phyloP scores from a whole-genome alignment of 2,797 vertebrate genomes.

The Halcyon chelicuti region DNA sequence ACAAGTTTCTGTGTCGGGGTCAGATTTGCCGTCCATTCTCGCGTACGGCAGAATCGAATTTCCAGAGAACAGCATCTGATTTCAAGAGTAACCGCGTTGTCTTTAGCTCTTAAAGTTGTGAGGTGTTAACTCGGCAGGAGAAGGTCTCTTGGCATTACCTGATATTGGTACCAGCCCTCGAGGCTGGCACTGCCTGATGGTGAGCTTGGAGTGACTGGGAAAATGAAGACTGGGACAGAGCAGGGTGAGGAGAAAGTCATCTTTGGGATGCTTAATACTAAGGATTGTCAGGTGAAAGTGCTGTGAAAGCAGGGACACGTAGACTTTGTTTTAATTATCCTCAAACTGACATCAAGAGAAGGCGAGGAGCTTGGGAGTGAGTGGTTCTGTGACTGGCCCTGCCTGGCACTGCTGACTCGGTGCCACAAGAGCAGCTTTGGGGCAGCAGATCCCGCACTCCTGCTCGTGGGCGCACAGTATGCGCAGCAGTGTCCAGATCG shows the following conservation, averaged over 20 bases:
- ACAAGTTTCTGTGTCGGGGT: neutral
- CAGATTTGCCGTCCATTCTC: neutral
- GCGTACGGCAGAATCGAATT: neutral
- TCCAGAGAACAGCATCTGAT: neutral
- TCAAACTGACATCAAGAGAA: neutral
- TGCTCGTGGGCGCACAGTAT: accelerated
- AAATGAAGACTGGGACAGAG: neutral
- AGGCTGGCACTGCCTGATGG: neutral
- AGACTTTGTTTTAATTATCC: neutral
- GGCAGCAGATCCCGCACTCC: neutral
- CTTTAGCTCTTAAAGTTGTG: neutral
- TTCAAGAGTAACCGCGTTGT: neutral
- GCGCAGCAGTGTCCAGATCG: accelerated
- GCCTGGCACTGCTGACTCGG: neutral
- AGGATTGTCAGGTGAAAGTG: neutral
- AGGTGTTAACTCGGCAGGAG: neutral
- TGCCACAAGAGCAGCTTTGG: neutral
- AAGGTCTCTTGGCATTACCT: neutral
- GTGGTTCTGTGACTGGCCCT: neutral
- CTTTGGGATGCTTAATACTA: neutral
- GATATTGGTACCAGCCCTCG: neutral
- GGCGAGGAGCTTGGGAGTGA: neutral
- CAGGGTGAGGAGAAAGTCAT: neutral
- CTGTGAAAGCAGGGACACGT: neutral
- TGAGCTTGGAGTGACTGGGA: neutral